A percentile compares a stretch with the other conserved stretches of the same genome.
These are phyloP conservation scores for Mya arenaria DNA, from an alignment of 1,140 invertebrate species.

Conservation along the genomic window DNA sequence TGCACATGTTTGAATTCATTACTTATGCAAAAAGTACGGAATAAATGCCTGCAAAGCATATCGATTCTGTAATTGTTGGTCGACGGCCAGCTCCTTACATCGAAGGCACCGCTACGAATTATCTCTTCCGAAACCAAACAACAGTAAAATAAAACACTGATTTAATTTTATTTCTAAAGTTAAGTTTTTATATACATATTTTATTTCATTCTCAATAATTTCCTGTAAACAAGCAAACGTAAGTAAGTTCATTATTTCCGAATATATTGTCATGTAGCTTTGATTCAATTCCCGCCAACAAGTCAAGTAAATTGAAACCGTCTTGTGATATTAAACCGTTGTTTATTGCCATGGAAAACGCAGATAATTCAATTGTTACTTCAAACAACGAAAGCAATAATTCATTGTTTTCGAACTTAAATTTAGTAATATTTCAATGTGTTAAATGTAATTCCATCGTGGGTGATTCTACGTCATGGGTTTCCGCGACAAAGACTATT, in stretches of 20 bases:
- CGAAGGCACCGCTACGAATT: neutral
- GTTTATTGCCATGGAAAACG: neutral
- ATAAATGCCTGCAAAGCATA: too few species aligned
- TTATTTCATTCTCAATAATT: neutral
- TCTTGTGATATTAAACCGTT: neutral
- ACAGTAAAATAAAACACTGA: neutral
- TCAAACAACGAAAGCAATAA: neutral
- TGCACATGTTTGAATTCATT: too few species aligned
- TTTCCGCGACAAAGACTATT: slow-evolving; percentile 7
- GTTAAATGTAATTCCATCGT: slow-evolving; percentile 14
- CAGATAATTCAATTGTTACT: neutral
- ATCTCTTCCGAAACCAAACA: neutral
- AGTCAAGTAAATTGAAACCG: too few species aligned
- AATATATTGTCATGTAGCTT: neutral
- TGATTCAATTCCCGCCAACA: neutral
- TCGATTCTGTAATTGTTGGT: too few species aligned
- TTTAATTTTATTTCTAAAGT: neutral
- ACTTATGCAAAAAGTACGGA: too few species aligned
- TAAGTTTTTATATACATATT: neutral
- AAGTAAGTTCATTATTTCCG: neutral
- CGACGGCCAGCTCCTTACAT: neutral
- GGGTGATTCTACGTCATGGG: slow-evolving; percentile 37
- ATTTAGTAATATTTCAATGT: slow-evolving; percentile 35
- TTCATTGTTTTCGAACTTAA: slow-evolving; percentile 2
- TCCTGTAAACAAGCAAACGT: neutral